Base-by-base conservation (phyloP, 1,140 invertebrate species). In the Pogonognathellus flavescens region DNA sequence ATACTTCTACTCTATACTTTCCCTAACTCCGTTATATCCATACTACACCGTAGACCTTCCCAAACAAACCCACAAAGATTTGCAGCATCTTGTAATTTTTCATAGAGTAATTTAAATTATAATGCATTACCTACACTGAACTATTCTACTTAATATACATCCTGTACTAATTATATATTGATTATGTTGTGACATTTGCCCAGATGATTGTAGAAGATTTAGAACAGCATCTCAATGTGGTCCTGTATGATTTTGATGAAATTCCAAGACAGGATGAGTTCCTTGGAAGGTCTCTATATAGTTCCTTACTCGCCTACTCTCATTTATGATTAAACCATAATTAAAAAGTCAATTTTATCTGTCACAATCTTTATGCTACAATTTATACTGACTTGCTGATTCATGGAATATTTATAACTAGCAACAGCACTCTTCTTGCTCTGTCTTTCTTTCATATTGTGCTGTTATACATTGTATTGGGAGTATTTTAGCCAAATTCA, bases 201-300 rank as follows among this genome's bases (percentile, higher is more conserved):
- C 66, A 87, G 87, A 88, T 88, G 88, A 60, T 88, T 22, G 86
- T 87, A 53, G 84, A 86, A 84, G 88, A 89, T 86, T 80, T 88
- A 86, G 88, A 85, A 18, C 87, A 88, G 59, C 85, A 80, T n/a
- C 86, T 89, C 9, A 81, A 86, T 72, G 49, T 89, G 9, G 80
- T 84, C 14, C 62, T 89, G 0, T 88, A 87, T 62, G 88, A 89
- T 83, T 55, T 89, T 55, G 89, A 89, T 80, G 85, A 89, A 13
- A 70, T 72, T 41, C 86, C 88, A n/a, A 52, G 85, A 25, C 86
- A 87, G 80, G 90, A 90, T 88, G 91, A 91, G 86, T 91, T 90
- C 86, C 89, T 91, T 86, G 91, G 91, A 80, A 90, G 90, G 90
- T 91, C 66, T 41, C 31, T 41, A 41, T 41, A 41, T 88, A 88